Evolutionary conservation across 2,113 vertebrate species (phyloP).

Genomic region (Campylorhamphus procurvoides): DNA sequence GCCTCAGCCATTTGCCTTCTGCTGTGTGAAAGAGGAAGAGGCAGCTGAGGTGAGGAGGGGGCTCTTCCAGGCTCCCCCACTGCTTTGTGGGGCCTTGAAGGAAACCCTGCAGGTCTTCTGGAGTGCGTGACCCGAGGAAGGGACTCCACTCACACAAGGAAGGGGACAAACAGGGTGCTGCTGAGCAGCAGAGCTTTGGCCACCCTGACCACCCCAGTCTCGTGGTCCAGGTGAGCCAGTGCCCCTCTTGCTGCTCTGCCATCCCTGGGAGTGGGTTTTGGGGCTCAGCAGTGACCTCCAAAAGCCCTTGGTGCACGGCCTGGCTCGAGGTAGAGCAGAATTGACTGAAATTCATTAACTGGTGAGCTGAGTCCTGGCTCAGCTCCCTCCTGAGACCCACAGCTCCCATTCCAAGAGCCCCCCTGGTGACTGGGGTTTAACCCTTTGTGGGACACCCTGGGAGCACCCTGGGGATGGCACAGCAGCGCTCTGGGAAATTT

Average conservation of each 20-base stretch:
- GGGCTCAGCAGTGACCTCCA: conserved; percentile 11
- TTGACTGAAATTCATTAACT: neutral
- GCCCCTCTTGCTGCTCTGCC: neutral
- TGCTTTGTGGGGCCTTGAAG: neutral
- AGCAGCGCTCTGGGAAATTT: conserved; percentile 9
- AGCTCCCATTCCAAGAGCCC: neutral
- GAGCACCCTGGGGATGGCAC: neutral
- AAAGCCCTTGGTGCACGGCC: neutral
- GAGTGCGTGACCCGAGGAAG: neutral
- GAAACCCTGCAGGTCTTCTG: neutral
- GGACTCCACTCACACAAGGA: neutral
- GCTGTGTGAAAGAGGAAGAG: rapidly evolving
- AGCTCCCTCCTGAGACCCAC: neutral
- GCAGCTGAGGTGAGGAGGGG: neutral
- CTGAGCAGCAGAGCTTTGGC: neutral
- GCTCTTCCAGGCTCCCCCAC: neutral
- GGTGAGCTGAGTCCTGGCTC: neutral
- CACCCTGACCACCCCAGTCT: neutral
- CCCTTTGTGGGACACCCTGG: neutral
- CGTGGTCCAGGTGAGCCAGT: neutral
- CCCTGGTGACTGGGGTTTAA: neutral
- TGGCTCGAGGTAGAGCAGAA: neutral
- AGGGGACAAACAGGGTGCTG: neutral
- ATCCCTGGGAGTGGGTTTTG: neutral
- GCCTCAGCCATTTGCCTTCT: neutral